Percentiles rank a stretch among this genome's conserved stretches.
Evolutionary conservation across 2,797 vertebrate species (phyloP).

Genomic region (Oreortyx pictus): DNA sequence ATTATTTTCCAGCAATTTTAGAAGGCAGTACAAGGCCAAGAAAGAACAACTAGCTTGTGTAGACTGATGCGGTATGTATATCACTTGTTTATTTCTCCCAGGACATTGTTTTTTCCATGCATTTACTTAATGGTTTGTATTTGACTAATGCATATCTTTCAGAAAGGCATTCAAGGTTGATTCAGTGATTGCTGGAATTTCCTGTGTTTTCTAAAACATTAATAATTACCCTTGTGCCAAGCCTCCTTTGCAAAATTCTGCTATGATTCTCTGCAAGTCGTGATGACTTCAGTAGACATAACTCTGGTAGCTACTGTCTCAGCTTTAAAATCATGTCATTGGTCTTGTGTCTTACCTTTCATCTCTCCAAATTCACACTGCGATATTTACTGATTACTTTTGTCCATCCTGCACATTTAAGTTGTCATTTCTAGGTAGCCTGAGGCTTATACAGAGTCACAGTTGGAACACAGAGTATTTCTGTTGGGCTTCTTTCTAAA

Average conservation of each 20-base stretch:
- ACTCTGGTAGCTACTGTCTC: neutral
- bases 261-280: neutral
- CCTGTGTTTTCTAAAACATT: neutral
- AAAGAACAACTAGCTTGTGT: neutral
- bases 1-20: neutral
- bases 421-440: neutral
- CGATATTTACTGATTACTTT: neutral
- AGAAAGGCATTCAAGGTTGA: neutral
- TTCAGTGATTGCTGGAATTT: neutral
- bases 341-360: neutral
- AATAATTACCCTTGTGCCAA: neutral
- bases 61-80: slow-evolving; percentile 20
- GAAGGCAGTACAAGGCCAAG: neutral
- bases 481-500: neutral
- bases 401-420: neutral
- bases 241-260: neutral
- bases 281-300: neutral
- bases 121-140: slow-evolving; percentile 27
- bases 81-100: slow-evolving; percentile 15
- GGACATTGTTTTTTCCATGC: neutral
- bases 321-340: neutral
- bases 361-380: neutral
- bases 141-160: neutral
- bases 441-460: neutral
- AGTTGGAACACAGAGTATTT: neutral